These are phyloP conservation scores for Strigamia maritima DNA, from an alignment of 2,888 invertebrate genomes.

Conservation along the genomic window DNA sequence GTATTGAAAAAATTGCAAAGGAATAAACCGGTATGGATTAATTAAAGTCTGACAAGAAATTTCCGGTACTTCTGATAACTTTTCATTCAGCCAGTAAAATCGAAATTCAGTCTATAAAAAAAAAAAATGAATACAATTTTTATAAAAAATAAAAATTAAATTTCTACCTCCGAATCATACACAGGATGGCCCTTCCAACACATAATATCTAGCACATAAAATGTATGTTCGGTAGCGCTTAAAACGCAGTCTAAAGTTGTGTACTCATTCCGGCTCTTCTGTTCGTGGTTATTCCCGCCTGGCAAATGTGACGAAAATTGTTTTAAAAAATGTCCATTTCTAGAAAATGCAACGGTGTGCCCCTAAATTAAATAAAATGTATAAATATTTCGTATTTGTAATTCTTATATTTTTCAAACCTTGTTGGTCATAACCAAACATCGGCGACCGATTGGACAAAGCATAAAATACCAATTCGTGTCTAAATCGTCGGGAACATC, in stretches of 20 bases:
- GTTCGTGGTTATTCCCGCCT: conserved; percentile 59
- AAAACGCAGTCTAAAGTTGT: conserved; percentile 83
- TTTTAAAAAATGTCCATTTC: conserved; percentile 61
- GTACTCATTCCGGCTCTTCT: conserved; percentile 32
- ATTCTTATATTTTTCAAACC: conserved; percentile 52
- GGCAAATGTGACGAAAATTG: conserved; percentile 67
- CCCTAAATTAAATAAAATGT: conserved; percentile 58
- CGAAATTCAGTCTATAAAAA: conserved; percentile 71
- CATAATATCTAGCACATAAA: conserved; percentile 78
- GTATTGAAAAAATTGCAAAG: conserved; percentile 52
- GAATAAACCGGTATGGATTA: conserved; percentile 55
- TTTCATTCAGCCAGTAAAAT: conserved; percentile 75
- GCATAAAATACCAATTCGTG: conserved; percentile 56
- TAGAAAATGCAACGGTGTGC: conserved; percentile 66
- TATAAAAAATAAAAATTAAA: conserved; percentile 35
- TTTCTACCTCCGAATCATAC: conserved; percentile 70
- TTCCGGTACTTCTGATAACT: conserved; percentile 64
- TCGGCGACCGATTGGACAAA: conserved; percentile 80
- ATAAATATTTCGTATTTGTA: neutral
- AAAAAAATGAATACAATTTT: too few species aligned
- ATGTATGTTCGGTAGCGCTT: conserved; percentile 59
- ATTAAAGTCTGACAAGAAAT: conserved; percentile 47
- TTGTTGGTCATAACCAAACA: conserved; percentile 73
- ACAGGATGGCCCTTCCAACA: conserved; percentile 73
- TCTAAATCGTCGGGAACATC: conserved; percentile 67